A percentile compares a stretch with the other conserved stretches of the same genome.
phyloP scores from a whole-genome alignment of 2,797 vertebrate species.

The Diceros bicornis region DNA sequence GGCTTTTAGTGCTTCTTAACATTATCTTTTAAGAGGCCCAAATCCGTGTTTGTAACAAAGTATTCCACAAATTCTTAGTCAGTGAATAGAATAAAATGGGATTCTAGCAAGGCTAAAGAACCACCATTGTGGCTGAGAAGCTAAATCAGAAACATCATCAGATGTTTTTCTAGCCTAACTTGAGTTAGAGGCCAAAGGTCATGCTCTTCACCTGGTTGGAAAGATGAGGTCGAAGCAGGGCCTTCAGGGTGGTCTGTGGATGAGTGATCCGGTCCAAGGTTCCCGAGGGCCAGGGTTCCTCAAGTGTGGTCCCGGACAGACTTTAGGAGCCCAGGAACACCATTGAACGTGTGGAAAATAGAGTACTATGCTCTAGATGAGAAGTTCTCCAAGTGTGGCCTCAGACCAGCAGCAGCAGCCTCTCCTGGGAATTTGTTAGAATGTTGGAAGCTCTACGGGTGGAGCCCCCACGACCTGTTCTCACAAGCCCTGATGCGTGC shows the following conservation, averaged over 20 bases:
- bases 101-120: not conserved
- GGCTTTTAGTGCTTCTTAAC: constrained; percentile 61
- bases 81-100: constrained; percentile 20
- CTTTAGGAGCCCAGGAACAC: not conserved
- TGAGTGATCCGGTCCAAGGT: not conserved
- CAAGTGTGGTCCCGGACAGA: not conserved
- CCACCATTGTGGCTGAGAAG: not conserved
- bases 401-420: not conserved
- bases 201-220: not conserved
- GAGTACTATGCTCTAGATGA: not conserved
- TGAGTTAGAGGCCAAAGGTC: not conserved
- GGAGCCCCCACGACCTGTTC: not conserved
- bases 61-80: constrained; percentile 49
- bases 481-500: too few relatives aligned
- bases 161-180: not conserved
- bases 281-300: not conserved
- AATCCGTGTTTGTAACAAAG: constrained; percentile 39
- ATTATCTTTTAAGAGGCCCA: constrained; percentile 68
- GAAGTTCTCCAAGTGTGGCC: not conserved
- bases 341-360: not conserved
- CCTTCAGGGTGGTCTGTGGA: too few relatives aligned
- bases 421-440: not conserved
- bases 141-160: not conserved
- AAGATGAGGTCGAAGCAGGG: not conserved
- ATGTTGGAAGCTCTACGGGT: not conserved